Evolutionary conservation across 2,797 vertebrate species (phyloP), one percentile per base, ranked within the genome.

Genomic region (Etheostoma perlongum): DNA sequence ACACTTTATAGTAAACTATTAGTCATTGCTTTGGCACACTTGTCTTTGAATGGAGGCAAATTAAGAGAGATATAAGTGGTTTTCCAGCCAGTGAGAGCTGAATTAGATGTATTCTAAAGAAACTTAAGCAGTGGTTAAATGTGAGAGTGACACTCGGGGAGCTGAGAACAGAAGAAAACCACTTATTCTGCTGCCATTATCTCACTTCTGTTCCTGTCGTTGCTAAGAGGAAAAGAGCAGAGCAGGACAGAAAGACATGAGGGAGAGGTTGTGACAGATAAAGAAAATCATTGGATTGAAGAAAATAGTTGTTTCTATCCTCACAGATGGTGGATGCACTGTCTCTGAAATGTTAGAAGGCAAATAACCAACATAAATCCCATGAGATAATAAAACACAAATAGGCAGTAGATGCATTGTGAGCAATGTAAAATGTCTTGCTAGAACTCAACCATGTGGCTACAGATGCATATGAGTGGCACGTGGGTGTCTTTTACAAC

Each of bases 1-100:
- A 67, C 71, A 65, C 66, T 72, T 83, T 51, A 77, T 74, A 75
- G 77, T 85, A 82, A 90, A 76, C 54, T 46, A 19, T 85, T 81
- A 79, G 60, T 84, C 79, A 83, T 6, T 27, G 54, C 0, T 5
- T 48, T 55, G 73, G 46, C 46, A 65, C 59, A 49, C 55, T 79
- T 78, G 64, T 42, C 33, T 72, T 68, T 66, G 51, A 88, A 46
- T 68, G 47, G 25, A 47, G 16, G 19, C n/a, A 14, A 51, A 44
- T 63, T 19, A 49, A 62, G 40, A 54, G 4, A 72, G 9, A 33
- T 44, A 18, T 48, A 5, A 8, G 23, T 49, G 12, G 18, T 44
- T 51, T 71, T 55, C 23, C 23, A 36, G 66, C 19, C 63, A 60
- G 15, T 47, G 60, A 55, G 54, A 61, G 36, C 14, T 7, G 59